phyloP scores from a whole-genome alignment of 2,113 vertebrate genomes.

The Saccopteryx leptura region DNA sequence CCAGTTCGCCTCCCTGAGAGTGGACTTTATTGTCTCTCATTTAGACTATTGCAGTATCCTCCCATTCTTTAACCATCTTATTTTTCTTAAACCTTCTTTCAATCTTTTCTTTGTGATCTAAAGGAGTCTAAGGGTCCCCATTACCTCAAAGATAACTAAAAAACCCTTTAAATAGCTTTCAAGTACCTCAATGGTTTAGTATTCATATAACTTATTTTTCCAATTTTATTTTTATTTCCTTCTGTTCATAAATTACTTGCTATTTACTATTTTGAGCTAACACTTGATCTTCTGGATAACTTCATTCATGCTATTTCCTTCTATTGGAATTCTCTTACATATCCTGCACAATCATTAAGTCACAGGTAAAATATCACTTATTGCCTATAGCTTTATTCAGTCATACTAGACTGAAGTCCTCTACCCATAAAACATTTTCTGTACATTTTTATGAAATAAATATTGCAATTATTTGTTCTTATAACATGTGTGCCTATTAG shows the following conservation, averaged over 20 bases:
- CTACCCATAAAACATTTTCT: not conserved
- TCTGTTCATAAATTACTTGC: not conserved
- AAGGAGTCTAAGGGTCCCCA: not conserved
- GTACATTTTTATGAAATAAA: not conserved
- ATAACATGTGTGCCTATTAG: not conserved
- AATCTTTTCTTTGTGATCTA: not conserved
- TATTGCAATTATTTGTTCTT: not conserved
- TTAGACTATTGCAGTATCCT: not conserved
- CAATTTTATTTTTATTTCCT: not conserved
- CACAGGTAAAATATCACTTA: not conserved
- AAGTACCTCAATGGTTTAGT: not conserved
- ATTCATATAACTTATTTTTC: not conserved
- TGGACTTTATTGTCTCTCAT: not conserved
- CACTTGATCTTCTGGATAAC: not conserved
- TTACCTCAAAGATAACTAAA: not conserved
- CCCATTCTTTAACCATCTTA: not conserved
- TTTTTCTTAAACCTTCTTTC: not conserved
- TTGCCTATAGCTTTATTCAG: not conserved
- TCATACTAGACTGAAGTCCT: not conserved
- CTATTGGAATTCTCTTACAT: not conserved
- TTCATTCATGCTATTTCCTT: not conserved
- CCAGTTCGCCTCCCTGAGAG: not conserved
- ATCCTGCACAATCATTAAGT: not conserved
- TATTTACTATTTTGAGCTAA: not conserved
- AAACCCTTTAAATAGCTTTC: conserved; percentile 1